Evolutionary conservation across 2,888 invertebrate species (phyloP), one percentile per base, ranked within the genome.

Genomic region (Cacoxenus indagator): DNA sequence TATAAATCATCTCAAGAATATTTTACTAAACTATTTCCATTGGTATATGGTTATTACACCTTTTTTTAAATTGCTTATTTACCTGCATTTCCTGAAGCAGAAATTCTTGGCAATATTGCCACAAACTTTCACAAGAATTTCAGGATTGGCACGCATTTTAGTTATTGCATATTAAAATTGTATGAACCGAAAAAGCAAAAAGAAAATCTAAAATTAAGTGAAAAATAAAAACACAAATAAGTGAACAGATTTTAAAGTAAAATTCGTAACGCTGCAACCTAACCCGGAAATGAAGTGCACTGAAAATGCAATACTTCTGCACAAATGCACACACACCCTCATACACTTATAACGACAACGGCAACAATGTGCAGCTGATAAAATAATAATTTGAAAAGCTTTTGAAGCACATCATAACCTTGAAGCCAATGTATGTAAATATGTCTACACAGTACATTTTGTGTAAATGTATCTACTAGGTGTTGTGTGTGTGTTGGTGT

Each of bases 321-420:
- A 29, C 14, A 29, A n/a, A 57, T 27, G 29, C 29, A 57, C 1
- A 29, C 17, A 29, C 19, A 14, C 61, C 11, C 17, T 4, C 22
- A 51, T 4, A 17, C 17, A 51, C 51, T 54, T 22, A 59, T 11
- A 61, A 55, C 57, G 45, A 24, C 4, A 43, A 45, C 43, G 45
- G 24, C 22, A 24, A 45, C 61, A 62, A 62, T 14, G 4, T 62
- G 61, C 76, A 74, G 76, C 76, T 76, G 76, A 76, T 76, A 76
- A 76, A 76, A 76, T 76, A 76, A 68, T 74, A 65, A 74, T 76
- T 62, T 68, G 54, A 37, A 48, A 65, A 65, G 51, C 65, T 55
- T 62, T 62, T 62, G 61, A 62, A 43, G 61, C 61, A 62, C 61
- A 62, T 62, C 61, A 62, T 62, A 62, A 62, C 61, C 61, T 62